Base-by-base conservation (phyloP, 2,888 invertebrate genomes). In the Aporophyla nigra region DNA sequence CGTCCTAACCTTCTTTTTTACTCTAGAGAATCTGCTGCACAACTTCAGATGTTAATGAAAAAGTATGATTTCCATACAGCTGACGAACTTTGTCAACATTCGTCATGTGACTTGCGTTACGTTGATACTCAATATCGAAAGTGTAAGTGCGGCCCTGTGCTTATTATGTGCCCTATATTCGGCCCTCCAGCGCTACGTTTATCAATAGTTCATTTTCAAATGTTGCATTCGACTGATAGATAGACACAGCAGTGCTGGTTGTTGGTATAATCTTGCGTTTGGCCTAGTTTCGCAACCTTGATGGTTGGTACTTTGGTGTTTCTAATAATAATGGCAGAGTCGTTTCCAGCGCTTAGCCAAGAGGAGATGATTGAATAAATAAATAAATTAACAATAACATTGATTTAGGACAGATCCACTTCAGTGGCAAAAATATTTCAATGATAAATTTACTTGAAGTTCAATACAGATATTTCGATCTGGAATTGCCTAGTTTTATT, bases 211-310 rank as follows among this genome's bases (percentile, higher is more conserved):
- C 63, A 72, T 76, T 84, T 86, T 83, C 78, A 75, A 82, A 82
- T 83, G 69, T 75, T 85, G 81, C 83, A 81, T 82, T 79, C 76
- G 70, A 46, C 40, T 51, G 59, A 82, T 76, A 84, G 66, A 80
- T 74, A 84, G 74, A 80, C 68, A 79, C 78, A 79, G 83, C 76
- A 76, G 81, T 86, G 85, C 56, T 72, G 72, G 72, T 56, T 72
- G 72, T 82, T 83, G 78, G 86, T 87, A 88, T 89, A 91, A 90
- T 93, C 93, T 91, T 91, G 91, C 91, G 91, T 93, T 93, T 93
- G 95, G 88, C 95, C 95, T 92, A 95, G 95, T 94, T 95, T 91
- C 90, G 84, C 92, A 94, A 94, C 95, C 96, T 95, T 95, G 95
- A 93, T 90, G 90, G 90, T 91, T 91, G 89, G 92, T 93, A 93